A percentile compares a stretch with the other conserved stretches of the same genome.
Evolutionary conservation across 2,888 invertebrate genomes (phyloP).

Genomic region (Acanthosepion pharaonis): DNA sequence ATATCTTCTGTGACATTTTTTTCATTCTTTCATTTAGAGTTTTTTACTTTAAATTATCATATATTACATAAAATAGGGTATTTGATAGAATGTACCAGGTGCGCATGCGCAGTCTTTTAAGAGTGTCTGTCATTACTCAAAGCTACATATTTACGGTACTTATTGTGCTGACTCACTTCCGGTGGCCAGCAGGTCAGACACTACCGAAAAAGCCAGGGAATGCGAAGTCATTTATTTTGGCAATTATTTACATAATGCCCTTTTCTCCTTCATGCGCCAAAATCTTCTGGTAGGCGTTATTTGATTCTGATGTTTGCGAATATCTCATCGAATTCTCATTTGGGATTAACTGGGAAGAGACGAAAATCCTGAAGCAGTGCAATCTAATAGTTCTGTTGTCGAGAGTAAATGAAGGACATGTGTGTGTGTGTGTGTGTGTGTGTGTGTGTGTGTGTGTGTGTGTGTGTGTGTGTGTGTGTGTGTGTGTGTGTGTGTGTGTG

Average conservation of each 20-base stretch:
- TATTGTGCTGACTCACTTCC: not conserved
- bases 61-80: not conserved
- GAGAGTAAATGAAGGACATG: not conserved
- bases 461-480: too few relatives aligned
- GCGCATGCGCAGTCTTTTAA: not conserved
- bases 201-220: not conserved
- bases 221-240: not conserved
- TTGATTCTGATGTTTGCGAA: not conserved
- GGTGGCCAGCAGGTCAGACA: not conserved
- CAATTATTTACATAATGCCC: not conserved
- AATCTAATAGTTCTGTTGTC: not conserved
- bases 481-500: not conserved
- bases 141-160: not conserved
- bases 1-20: not conserved
- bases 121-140: not conserved
- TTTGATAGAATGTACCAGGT: not conserved
- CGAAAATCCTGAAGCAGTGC: not conserved
- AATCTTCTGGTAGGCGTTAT: not conserved
- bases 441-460: too few relatives aligned
- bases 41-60: not conserved
- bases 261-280: not conserved
- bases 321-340: constrained; percentile 6
- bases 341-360: not conserved
- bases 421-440: not conserved
- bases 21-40: not conserved